phyloP scores from a whole-genome alignment of 2,113 vertebrate genomes.

The Isichthys henryi region DNA sequence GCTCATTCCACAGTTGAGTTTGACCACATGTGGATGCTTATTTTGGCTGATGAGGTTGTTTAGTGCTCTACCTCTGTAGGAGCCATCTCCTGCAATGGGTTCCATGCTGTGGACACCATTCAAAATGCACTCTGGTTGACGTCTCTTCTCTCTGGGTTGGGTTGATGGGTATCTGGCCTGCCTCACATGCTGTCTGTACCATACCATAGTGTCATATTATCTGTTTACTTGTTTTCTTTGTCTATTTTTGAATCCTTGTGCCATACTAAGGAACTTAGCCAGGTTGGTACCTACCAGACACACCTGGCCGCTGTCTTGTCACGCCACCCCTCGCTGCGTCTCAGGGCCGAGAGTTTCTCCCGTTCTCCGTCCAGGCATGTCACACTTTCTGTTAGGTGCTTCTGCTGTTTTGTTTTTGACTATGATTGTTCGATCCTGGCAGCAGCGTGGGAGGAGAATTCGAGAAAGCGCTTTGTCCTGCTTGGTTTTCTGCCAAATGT shows the following conservation, averaged over 20 bases:
- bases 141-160: background rate
- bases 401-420: slow-evolving; percentile 27
- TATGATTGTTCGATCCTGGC: slow-evolving; percentile 20
- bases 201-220: background rate
- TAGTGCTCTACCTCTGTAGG: slow-evolving; percentile 25
- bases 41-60: slow-evolving; percentile 31
- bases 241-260: background rate
- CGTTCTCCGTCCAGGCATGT: background rate
- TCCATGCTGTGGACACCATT: slow-evolving; percentile 24
- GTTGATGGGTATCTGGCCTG: background rate
- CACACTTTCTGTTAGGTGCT: slow-evolving; percentile 16
- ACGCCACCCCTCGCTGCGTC: background rate
- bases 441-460: slow-evolving; percentile 53
- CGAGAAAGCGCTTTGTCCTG: slow-evolving; percentile 5
- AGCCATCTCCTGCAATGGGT: slow-evolving; percentile 27
- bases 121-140: slow-evolving; percentile 11
- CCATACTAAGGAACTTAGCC: background rate
- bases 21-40: slow-evolving; percentile 28
- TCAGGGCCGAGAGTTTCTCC: background rate
- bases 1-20: background rate
- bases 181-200: background rate
- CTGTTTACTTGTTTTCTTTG: background rate
- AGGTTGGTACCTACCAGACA: background rate
- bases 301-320: background rate
- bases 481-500: slow-evolving; percentile 9